Conservation (phyloP, 1,140 invertebrate genomes). For the Littorina saxatilis region DNA sequence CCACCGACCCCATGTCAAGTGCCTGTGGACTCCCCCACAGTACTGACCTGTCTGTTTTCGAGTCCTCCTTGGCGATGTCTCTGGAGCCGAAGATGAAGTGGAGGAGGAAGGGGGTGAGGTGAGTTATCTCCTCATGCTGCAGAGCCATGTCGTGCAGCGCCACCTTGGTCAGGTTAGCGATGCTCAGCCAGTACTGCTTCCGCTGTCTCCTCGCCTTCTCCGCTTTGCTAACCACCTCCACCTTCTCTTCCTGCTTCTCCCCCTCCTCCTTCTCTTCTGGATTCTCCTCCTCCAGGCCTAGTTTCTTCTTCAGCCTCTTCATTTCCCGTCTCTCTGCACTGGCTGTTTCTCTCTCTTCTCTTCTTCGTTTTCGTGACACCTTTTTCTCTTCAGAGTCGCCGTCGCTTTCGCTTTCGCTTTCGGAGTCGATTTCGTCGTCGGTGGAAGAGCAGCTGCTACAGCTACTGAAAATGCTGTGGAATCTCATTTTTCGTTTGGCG, state of each 20-base stretch:
- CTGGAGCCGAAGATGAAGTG: conserved; percentile 33
- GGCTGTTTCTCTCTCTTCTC: too few relatives aligned
- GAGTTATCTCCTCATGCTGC: background rate
- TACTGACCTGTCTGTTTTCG: conserved; percentile 28
- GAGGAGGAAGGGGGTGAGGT: background rate
- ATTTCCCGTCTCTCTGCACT: too few relatives aligned
- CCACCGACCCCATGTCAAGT: background rate
- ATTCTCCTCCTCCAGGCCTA: background rate
- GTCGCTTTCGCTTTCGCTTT: too few relatives aligned
- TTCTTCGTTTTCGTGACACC: too few relatives aligned
- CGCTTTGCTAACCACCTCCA: background rate
- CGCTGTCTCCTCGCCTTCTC: background rate
- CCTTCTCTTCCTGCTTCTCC: background rate
- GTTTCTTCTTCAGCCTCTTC: background rate
- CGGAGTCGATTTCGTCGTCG: too few relatives aligned
- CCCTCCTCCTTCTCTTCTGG: background rate
- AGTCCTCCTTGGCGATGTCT: conserved; percentile 5
- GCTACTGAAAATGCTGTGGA: too few relatives aligned
- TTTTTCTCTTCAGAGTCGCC: too few relatives aligned
- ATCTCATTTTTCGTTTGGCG: too few relatives aligned
- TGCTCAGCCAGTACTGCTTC: background rate
- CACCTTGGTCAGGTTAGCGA: background rate
- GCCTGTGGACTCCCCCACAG: too few relatives aligned
- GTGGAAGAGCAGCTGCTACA: too few relatives aligned
- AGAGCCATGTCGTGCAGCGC: conserved; percentile 16